Evolutionary conservation across 2,113 vertebrate genomes (phyloP), one percentile per base, ranked within the genome.

Genomic region (Pachycephala philippinensis): DNA sequence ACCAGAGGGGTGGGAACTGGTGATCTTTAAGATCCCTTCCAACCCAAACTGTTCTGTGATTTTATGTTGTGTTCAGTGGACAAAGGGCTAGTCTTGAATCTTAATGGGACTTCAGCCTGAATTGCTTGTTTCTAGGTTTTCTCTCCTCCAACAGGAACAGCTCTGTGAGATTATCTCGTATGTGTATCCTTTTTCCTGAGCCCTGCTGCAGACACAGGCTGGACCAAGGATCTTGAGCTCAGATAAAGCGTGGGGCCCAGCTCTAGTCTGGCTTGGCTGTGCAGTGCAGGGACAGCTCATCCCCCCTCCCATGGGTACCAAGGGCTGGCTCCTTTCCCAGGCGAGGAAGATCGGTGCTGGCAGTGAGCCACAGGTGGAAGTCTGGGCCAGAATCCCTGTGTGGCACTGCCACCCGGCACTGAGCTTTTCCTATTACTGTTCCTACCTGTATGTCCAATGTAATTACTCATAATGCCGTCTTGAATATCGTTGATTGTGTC

Each of bases 271-370:
- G 12, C 19, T 20, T 8, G 39, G 65, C 35, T 30, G 44, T 42
- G 28, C 1, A 2, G 6, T 22, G 39, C 28, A 37, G 65, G 68
- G 40, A 39, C 7, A 7, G 33, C 39, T 35, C 2, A 4, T 40
- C 15, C 27, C 31, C 35, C 39, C 27, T 78, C 68, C 54, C 13
- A 13, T 26, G 28, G 49, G 22, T 53, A 35, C 57, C 30, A 10
- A 13, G 47, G 19, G 59, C 68, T 74, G 80, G 40, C 76, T 87
- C 8, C 63, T 63, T 57, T 77, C 80, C 72, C 64, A 33, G 59
- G 21, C 1, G 0, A 33, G 42, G 65, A 40, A 45, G 26, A 6
- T 50, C 0, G 0, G 15, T 57, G 80, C 47, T 84, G 84, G 71
- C 63, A 18, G 10, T 8, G 28, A 30, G 42, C 53, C 54, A 11